Conservation (phyloP, 2,888 invertebrate genomes). For the Mythimna loreyi region DNA sequence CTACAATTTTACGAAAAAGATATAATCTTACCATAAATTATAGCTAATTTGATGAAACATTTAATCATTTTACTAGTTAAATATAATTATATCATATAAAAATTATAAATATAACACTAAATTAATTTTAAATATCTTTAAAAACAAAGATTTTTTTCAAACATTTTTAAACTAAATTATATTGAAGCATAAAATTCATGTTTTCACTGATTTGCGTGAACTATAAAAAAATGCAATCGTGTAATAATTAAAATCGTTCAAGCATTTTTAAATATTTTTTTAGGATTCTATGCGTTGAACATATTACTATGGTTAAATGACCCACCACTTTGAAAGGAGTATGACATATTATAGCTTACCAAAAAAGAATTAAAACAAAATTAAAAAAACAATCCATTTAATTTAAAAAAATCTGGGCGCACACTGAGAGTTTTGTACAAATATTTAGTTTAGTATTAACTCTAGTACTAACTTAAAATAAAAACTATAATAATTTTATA, state of each 20-base stretch:
- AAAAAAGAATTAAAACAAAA: no score
- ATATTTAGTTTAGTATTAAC: no score
- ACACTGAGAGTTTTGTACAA: no score
- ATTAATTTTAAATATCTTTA: background rate
- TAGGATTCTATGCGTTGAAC: background rate
- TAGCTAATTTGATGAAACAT: conserved; percentile 8
- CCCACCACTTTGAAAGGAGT: no score
- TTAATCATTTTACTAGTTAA: conserved; percentile 16
- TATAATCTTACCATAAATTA: conserved; percentile 30
- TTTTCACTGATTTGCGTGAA: background rate
- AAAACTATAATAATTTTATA: no score
- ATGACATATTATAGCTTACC: no score
- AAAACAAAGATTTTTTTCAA: background rate
- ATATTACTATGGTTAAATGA: no score
- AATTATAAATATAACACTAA: background rate
- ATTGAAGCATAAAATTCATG: background rate
- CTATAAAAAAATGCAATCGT: no score
- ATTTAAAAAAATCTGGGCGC: no score
- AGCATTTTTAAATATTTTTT: conserved; percentile 15
- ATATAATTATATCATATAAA: background rate
- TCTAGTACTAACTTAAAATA: no score
- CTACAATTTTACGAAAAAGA: background rate
- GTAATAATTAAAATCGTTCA: conserved; percentile 28
- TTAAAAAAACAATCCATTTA: no score
- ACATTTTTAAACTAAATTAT: conserved; percentile 5